A percentile compares a stretch with the other conserved stretches of the same genome.
These are phyloP conservation scores for Tetramorium simillimum DNA, from an alignment of 1,140 invertebrate species.

Conservation along the genomic window DNA sequence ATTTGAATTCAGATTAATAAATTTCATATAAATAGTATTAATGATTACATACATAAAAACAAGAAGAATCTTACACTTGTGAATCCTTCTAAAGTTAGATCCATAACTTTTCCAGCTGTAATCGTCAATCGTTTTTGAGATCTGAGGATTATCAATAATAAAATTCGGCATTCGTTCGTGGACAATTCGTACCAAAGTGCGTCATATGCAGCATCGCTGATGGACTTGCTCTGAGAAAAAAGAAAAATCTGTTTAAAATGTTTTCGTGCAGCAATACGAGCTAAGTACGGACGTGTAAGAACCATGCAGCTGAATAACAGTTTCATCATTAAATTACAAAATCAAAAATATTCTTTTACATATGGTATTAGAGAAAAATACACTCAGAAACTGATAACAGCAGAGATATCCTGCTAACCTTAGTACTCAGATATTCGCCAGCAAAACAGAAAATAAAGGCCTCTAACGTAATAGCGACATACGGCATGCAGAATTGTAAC, in stretches of 20 bases:
- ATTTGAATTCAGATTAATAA: background rate
- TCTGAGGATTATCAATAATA: slow-evolving; percentile 15
- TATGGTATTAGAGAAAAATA: background rate
- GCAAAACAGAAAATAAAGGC: slow-evolving; percentile 66
- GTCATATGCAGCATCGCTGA: slow-evolving; percentile 4
- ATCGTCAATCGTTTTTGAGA: slow-evolving; percentile 27
- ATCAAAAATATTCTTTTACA: background rate
- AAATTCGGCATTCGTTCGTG: background rate
- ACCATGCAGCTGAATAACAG: background rate
- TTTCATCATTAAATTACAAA: background rate
- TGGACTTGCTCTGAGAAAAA: slow-evolving; percentile 10
- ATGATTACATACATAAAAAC: background rate
- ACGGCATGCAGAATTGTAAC: slow-evolving; percentile 29
- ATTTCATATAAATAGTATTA: background rate
- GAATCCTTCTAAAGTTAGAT: slow-evolving; percentile 25
- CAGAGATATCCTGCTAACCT: slow-evolving; percentile 18
- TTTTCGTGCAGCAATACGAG: background rate
- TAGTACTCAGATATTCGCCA: slow-evolving; percentile 57
- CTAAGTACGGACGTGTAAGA: background rate
- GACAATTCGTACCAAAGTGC: slow-evolving; percentile 29
- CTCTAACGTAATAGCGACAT: slow-evolving; percentile 43
- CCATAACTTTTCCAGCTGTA: slow-evolving; percentile 13
- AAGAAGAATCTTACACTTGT: slow-evolving; percentile 8
- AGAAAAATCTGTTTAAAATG: background rate
- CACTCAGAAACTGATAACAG: background rate